Base-by-base conservation (phyloP, 1,140 invertebrate genomes). In the Caenorhabditis brenneri region DNA sequence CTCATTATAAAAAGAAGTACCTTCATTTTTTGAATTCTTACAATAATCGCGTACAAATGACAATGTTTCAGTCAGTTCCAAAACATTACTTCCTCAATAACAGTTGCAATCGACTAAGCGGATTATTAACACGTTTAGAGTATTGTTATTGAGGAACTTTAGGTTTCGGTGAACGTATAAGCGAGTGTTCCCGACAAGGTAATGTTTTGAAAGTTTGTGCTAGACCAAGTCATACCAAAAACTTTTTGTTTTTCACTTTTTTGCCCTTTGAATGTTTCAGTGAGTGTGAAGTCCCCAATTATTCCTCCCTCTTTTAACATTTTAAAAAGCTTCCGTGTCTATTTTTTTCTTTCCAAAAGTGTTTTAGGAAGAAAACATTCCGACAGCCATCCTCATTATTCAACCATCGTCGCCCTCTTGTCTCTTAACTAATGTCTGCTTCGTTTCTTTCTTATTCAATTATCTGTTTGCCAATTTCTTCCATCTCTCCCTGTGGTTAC, bases 341-440 rank as follows among this genome's bases (percentile, higher is more conserved):
- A 65, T 65, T 65, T 65, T 65, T 31, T 33, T 55, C 19, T 51
- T 19, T 55, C 19, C 24, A 4, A 55, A 55, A 65, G 33, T 74
- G 27, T 42, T 74, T 74, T 31, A 7, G 15, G n/a, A 22, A 42
- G 46, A 22, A 24, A 42, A 4, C 5, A 24, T 29, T 24, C 12
- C n/a, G n/a, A 42, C 19, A 42, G n/a, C 36, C n/a, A 46, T 46
- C 10, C n/a, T 74, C 29, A 33, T 65, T 65, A 33, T 36, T 33
- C 33, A 12, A 12, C 55, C 55, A 29, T 36, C 29, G 36, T 74
- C 65, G 10, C 10, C n/a, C 36, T 74, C 12, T 42, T 42, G 6
- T 74, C 65, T 42, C n/a, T 36, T 42, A 42, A 74, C 65, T 74
- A 74, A 74, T 74, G 65, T 24, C 65, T 74, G 65, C 65, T 46